A percentile compares a stretch with the other conserved stretches of the same genome.
phyloP scores from a whole-genome alignment of 2,113 vertebrate species.

The Grantiella picta region DNA sequence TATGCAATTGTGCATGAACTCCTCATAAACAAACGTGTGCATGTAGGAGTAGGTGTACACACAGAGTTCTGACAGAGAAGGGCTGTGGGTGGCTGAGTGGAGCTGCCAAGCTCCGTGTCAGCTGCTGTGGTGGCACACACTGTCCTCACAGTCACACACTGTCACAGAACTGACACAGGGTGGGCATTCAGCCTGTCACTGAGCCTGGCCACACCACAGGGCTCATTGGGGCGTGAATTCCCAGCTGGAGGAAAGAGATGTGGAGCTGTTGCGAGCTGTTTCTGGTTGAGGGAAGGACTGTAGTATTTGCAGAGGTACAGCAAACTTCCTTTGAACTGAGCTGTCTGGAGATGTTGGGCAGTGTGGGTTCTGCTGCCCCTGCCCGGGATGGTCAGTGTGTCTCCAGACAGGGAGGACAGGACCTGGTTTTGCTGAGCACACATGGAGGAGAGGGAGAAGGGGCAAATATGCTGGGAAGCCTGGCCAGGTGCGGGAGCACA shows the following conservation, averaged over 20 bases:
- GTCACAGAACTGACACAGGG: rapidly evolving
- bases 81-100: background rate
- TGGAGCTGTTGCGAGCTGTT: background rate
- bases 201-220: rapidly evolving
- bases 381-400: background rate
- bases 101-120: background rate
- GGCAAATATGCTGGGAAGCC: background rate
- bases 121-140: background rate
- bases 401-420: background rate
- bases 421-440: background rate
- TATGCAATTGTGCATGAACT: background rate
- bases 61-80: background rate
- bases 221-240: background rate
- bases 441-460: background rate
- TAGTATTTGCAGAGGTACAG: background rate
- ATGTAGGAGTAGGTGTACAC: background rate
- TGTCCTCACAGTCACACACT: background rate
- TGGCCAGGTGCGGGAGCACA: background rate
- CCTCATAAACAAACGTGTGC: background rate
- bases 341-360: background rate
- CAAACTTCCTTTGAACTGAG: background rate
- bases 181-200: background rate
- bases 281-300: background rate
- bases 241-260: background rate
- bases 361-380: rapidly evolving